Base-by-base conservation (phyloP, 1,140 invertebrate species). In the Leptonema lineaticorne region DNA sequence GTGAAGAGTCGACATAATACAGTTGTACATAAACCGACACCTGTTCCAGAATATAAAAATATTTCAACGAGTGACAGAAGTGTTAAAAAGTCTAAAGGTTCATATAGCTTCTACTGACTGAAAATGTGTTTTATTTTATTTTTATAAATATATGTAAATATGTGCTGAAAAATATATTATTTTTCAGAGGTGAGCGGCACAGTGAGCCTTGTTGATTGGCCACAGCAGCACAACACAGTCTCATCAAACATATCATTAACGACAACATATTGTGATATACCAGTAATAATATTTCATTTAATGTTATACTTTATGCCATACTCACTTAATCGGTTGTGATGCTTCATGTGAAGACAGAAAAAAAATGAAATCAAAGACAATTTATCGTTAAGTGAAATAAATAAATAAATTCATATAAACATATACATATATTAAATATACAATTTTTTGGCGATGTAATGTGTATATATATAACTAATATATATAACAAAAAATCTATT, bases 1-100 rank as follows among this genome's bases (percentile, higher is more conserved):
- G 57, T 73, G 0, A 73, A 73, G 30, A 73, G 71, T 53, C 60
- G 68, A 64, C 71, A 73, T 26, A 73, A 73, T 48, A 73, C 71
- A 22, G 60, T 73, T 22, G 56, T 60, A 28, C 63, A 26, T 28
- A 69, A 46, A 26, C 71, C 71, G 6, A 73, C 71, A 26, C 26
- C 60, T 8, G 20, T 73, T 62, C 37, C 65, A 26, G 71, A 73
- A 33, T 72, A 58, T 41, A 73, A 67, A 66, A 73, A 70, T 60
- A 59, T 70, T 28, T 69, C 71, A 24, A 65, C 68, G 1, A 70
- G 58, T 65, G 48, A 69, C 26, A 64, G 41, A n/a, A 69, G 48
- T 41, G 50, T 59, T n/a, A 73, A 70, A 68, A 70, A 41, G 28
- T 29, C 64, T 30, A 69, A 73, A 70, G 71, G 71, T 73, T n/a